Base-by-base conservation (phyloP, 1,140 invertebrate genomes). In the Orchestia grillus region DNA sequence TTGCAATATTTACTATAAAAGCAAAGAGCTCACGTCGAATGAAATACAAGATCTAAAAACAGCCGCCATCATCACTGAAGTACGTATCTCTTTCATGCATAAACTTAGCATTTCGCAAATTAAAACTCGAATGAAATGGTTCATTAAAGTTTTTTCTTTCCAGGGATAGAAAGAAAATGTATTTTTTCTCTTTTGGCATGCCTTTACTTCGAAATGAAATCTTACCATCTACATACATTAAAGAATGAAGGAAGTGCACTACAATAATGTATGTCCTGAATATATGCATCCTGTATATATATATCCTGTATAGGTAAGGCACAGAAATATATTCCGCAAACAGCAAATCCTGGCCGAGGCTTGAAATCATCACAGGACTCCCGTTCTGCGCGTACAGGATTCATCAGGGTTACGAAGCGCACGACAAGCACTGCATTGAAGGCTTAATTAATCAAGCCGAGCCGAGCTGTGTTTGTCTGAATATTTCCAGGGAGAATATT, bases 371-470 rank as follows among this genome's bases (percentile, higher is more conserved):
- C 62, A 77, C 11, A 77, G 62, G 62, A 77, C 11, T 36, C 62
- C 28, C 36, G 62, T 77, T 77, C 62, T 28, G 36, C 62, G 36
- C 62, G 36, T 28, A 77, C 62, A 77, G 62, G 36, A 77, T 77
- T 77, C 62, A 77, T 77, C 15, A 77, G 62, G 62, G 11, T 90
- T 44, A 42, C 88, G 43, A 28, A 41, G 88, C 88, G 43, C 88
- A 90, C 88, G 88, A 90, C 88, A 90, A 42, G 88, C 88, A 42
- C 88, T 90, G 41, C n/a, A 90, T 90, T 90, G 88, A 90, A 90
- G 36, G 88, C 43, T 90, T 90, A 90, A 90, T 90, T 90, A 90
- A 90, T 90, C 88, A 90, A 90, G 88, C 88, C 41, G 28, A 44
- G 88, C 88, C 41, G 88, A 41, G 43, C 41, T 44, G 43, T 43